phyloP scores from a whole-genome alignment of 2,888 invertebrate genomes.

The Geophilus truncorum region DNA sequence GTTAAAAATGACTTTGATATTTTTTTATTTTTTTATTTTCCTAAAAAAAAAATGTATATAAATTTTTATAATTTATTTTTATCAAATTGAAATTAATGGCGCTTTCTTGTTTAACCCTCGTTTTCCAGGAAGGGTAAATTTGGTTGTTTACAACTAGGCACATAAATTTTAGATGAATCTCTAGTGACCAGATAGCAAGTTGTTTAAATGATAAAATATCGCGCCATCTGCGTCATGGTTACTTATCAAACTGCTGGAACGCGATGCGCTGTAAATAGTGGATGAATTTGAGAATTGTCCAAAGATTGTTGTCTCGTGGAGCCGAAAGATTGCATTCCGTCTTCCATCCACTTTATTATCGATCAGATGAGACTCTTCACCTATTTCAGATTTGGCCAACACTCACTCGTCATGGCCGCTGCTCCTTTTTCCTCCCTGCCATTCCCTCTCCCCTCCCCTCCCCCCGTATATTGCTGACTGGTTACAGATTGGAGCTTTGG shows the following conservation, averaged over 20 bases:
- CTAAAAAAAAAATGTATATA: too few relatives aligned
- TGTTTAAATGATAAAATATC: conserved; percentile 15
- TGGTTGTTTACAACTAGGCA: background rate
- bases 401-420: background rate
- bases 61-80: background rate
- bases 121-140: background rate
- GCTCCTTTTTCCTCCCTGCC: too few relatives aligned
- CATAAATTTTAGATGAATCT: conserved; percentile 16
- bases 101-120: background rate
- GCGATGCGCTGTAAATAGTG: background rate
- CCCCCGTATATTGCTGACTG: background rate
- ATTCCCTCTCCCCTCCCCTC: too few relatives aligned
- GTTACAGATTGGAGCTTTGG: background rate
- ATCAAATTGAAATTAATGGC: conserved; percentile 13
- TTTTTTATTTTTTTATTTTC: background rate
- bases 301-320: background rate
- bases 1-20: background rate
- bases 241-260: background rate
- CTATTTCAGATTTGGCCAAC: background rate
- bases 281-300: background rate
- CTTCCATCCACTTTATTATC: background rate
- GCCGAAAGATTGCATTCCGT: background rate
- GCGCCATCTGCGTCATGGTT: background rate
- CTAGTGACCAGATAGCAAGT: conserved; percentile 13
- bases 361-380: background rate